These are phyloP conservation scores for Panonychus citri DNA, from an alignment of 1,140 invertebrate species.

Conservation along the genomic window DNA sequence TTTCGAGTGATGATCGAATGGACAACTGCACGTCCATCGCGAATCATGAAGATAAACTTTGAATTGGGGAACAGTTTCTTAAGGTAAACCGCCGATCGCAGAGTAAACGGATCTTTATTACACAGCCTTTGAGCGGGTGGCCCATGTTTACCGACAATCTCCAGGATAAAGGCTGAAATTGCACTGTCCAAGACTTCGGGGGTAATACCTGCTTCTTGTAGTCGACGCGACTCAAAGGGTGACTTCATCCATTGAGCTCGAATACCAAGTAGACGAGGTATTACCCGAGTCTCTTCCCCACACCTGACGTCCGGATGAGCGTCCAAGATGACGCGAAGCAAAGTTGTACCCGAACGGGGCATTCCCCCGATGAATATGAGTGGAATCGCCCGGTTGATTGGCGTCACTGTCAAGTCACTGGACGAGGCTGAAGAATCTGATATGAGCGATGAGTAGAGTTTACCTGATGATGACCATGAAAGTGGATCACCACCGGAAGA, in stretches of 20 bases:
- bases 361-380: conserved; percentile 93
- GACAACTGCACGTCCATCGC: conserved; percentile 87
- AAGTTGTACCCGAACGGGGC: conserved; percentile 81
- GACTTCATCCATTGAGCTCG: conserved; percentile 77
- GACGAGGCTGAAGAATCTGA: too few species aligned
- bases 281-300: conserved; percentile 90
- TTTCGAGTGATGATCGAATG: conserved; percentile 93
- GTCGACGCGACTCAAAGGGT: conserved; percentile 58
- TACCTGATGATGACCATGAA: too few species aligned
- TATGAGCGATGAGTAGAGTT: too few species aligned
- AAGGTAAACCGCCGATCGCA: conserved; percentile 71
- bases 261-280: conserved; percentile 76
- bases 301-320: conserved; percentile 94
- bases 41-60: conserved; percentile 93
- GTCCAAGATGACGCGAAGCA: conserved; percentile 92
- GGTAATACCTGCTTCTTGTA: conserved; percentile 80
- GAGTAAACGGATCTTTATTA: conserved; percentile 93
- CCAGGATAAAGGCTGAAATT: conserved; percentile 82
- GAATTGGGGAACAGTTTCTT: conserved; percentile 38
- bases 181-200: conserved; percentile 76
- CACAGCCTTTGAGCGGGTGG: conserved; percentile 68
- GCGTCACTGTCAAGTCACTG: too few species aligned
- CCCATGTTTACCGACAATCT: conserved; percentile 82
- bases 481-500: too few species aligned
- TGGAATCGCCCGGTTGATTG: conserved; percentile 26